Base-by-base conservation (phyloP, 2,113 vertebrate genomes). In the Xenotilapia longispinis region DNA sequence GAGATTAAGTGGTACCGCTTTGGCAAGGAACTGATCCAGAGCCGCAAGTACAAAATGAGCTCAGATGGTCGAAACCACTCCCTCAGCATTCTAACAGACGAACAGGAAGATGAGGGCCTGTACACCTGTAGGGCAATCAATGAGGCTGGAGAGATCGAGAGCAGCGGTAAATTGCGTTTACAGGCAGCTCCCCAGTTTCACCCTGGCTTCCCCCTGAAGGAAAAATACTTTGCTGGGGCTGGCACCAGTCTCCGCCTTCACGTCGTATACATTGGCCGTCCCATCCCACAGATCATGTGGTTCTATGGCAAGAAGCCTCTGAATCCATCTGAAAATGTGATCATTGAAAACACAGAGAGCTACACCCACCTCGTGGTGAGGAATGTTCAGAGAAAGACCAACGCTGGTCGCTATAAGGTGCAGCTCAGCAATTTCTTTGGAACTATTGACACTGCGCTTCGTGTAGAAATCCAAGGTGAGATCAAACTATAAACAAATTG, bases 1-100 rank as follows among this genome's bases (percentile, higher is more conserved):
- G 99, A 99, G 93, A 99, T 99, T 87, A 99, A 97, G 92, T 99
- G 98, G 99, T 99, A 98, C 91, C 97, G 98, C 84, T 99, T 98
- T 2, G 98, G 98, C 95, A 99, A 98, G 94, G 99, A 99, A 89
- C 95, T 99, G 47, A 94, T 97, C 75, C 99, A 99, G 95, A 99
- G 99, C 89, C 97, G 99, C 93, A 99, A 99, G 95, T 99, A 99
- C 94, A 99, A 99, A 95, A 99, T 98, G 97, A 99, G 98, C 49
- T 99, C 98, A 60, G 99, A 99, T 80, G 99, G 99, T 79, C 98
- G 99, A 78, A 98, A 97, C 91, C 99, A 99, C 89, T 98, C 97
- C 3, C 94, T 99, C 54, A 97, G 97, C 63, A 95, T 99, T 81
- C 88, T 98, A 89, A 98, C 98, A 17, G 98, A 99, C 5, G 98